Conservation (phyloP, 2,888 invertebrate species). For the Drosophila diplacantha region DNA sequence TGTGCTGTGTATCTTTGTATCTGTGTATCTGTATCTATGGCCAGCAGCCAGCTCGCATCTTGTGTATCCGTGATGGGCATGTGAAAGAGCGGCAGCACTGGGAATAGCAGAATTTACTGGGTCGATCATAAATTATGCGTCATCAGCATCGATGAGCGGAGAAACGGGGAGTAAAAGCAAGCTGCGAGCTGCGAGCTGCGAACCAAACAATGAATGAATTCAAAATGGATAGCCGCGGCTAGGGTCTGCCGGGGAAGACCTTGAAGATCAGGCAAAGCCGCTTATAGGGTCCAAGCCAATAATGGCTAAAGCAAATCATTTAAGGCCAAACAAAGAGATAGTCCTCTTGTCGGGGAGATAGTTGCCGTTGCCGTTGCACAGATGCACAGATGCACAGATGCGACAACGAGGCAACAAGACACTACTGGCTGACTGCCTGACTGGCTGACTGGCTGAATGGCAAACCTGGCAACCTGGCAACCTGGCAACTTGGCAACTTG, state of each 20-base stretch:
- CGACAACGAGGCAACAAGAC: conserved; percentile 40
- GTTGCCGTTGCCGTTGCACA: conserved; percentile 31
- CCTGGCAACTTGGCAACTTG: conserved; percentile 15
- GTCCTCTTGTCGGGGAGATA: conserved; percentile 7
- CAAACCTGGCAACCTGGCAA: conserved; percentile 27
- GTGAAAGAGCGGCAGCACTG: conserved; percentile 25
- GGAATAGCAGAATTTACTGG: conserved; percentile 49
- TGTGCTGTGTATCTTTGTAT: conserved; percentile 13
- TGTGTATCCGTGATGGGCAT: conserved; percentile 22
- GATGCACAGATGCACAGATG: conserved; percentile 33
- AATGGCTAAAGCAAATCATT: conserved; percentile 32
- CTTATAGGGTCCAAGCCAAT: conserved; percentile 22
- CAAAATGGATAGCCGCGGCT: conserved; percentile 39
- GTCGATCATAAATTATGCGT: conserved; percentile 50
- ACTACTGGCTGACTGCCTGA: conserved; percentile 8
- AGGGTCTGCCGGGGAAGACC: conserved; percentile 12
- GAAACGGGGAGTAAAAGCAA: neutral
- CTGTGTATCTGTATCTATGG: conserved; percentile 13
- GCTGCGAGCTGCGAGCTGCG: neutral
- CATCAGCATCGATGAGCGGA: conserved; percentile 32
- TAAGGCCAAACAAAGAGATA: conserved; percentile 35
- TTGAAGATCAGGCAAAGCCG: conserved; percentile 24
- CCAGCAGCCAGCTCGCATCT: conserved; percentile 3
- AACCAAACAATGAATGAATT: conserved; percentile 48
- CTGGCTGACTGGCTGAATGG: conserved; percentile 26